Evolutionary conservation across 2,888 invertebrate species (phyloP).

Genomic region (Ernsta delagoae): DNA sequence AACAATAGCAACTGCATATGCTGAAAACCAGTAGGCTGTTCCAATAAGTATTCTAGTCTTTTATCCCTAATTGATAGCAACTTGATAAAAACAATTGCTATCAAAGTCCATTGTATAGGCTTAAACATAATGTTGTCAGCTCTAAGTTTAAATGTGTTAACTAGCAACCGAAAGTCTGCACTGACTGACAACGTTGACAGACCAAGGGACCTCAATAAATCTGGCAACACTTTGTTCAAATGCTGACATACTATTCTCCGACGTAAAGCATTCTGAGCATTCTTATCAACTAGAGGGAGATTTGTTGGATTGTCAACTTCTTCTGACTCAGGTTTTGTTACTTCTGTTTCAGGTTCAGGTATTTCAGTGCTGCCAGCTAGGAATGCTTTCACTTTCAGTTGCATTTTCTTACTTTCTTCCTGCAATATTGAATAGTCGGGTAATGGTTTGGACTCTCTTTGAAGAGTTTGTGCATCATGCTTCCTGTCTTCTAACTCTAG

Average conservation of each 20-base stretch:
- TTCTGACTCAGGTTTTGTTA: constrained; percentile 46
- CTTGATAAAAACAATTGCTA: constrained; percentile 88
- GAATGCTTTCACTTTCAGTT: constrained; percentile 88
- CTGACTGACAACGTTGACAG: constrained; percentile 66
- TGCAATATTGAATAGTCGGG: constrained; percentile 86
- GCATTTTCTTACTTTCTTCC: constrained; percentile 86
- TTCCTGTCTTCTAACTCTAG: constrained; percentile 86
- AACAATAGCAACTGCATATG: constrained; percentile 77
- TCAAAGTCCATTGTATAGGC: constrained; percentile 88
- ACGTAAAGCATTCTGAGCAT: constrained; percentile 87
- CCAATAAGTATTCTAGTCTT: constrained; percentile 59
- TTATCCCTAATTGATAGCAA: constrained; percentile 77
- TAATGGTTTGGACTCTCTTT: constrained; percentile 81
- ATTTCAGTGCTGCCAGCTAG: constrained; percentile 82
- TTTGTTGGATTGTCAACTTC: constrained; percentile 64
- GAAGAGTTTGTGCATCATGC: constrained; percentile 70
- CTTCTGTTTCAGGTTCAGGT: constrained; percentile 49
- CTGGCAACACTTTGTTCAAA: constrained; percentile 86
- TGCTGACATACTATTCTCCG: constrained; percentile 88
- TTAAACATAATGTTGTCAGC: constrained; percentile 90
- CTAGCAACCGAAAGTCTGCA: constrained; percentile 78
- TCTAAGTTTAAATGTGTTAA: constrained; percentile 87
- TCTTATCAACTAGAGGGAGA: constrained; percentile 87
- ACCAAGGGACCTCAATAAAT: constrained; percentile 81
- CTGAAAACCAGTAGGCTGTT: constrained; percentile 63